Evolutionary conservation across 1,140 invertebrate genomes (phyloP).

Genomic region (Drosophila teissieri): DNA sequence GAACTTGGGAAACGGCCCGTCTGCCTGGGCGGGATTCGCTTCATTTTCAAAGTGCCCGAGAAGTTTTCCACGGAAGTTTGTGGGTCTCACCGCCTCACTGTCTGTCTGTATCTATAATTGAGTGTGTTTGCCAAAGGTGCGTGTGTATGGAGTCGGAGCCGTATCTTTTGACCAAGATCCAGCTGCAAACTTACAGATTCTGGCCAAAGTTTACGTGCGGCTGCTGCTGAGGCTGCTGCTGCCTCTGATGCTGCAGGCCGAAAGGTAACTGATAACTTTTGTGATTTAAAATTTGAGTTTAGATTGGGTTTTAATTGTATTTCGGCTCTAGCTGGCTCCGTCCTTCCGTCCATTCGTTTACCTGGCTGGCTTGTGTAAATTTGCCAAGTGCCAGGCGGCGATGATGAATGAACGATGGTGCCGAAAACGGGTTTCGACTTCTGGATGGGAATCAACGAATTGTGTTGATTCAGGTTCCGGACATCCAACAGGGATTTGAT

Average conservation of each 20-base stretch:
- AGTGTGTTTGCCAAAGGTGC: slow-evolving; percentile 59
- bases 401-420: slow-evolving; percentile 48
- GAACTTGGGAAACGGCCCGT: slow-evolving; percentile 6
- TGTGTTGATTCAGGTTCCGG: slow-evolving; percentile 5
- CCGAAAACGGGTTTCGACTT: slow-evolving; percentile 28
- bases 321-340: slow-evolving; percentile 41
- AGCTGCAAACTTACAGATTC: slow-evolving; percentile 43
- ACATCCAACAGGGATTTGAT: slow-evolving; percentile 20
- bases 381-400: slow-evolving; percentile 62
- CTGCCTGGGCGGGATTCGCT: slow-evolving; percentile 40
- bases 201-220: slow-evolving; percentile 39
- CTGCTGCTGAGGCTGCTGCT: slow-evolving; percentile 24
- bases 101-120: slow-evolving; percentile 53
- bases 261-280: slow-evolving; percentile 77
- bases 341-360: slow-evolving; percentile 5
- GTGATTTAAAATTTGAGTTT: slow-evolving; percentile 71
- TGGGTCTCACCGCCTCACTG: slow-evolving; percentile 13
- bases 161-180: slow-evolving; percentile 64
- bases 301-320: slow-evolving; percentile 80
- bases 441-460: neutral
- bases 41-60: slow-evolving; percentile 59
- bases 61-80: slow-evolving; percentile 50
- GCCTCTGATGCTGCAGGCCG: slow-evolving; percentile 28
- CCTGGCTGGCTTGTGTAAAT: slow-evolving; percentile 48
- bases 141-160: slow-evolving; percentile 24